Conservation (phyloP, 2,113 vertebrate genomes). For the Paedocypris sp. region DNA sequence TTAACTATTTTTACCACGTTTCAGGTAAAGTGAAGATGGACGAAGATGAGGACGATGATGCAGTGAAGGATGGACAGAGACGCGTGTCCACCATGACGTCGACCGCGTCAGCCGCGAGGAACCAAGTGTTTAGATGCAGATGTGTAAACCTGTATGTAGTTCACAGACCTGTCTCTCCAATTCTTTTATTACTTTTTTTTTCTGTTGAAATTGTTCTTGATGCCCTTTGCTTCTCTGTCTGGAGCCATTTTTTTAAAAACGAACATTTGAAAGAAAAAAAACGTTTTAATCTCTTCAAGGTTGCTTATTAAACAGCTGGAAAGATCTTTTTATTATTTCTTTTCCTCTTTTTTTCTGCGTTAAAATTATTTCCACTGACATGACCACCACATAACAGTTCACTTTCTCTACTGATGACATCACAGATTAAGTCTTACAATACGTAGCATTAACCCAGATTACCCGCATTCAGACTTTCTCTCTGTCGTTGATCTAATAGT, state of each 20-base stretch:
- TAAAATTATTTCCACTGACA: no score
- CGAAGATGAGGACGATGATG: slow-evolving; percentile 2
- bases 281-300: slow-evolving; percentile 59
- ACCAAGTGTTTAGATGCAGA: slow-evolving; percentile 18
- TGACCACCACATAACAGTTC: no score
- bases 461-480: no score
- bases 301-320: slow-evolving; percentile 66
- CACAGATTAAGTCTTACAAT: no score
- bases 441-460: no score
- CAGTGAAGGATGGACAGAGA: slow-evolving; percentile 28
- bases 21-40: slow-evolving; percentile 80
- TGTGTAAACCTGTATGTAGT: slow-evolving; percentile 51
- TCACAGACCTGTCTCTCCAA: slow-evolving; percentile 31
- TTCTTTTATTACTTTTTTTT: slow-evolving; percentile 46
- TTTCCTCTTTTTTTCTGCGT: slow-evolving; percentile 20
- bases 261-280: slow-evolving; percentile 44
- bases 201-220: slow-evolving; percentile 40
- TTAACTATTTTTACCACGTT: slow-evolving; percentile 19
- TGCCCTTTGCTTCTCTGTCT: slow-evolving; percentile 25
- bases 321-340: slow-evolving; percentile 66
- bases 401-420: no score
- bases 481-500: no score
- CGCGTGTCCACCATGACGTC: slow-evolving; percentile 63
- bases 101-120: slow-evolving; percentile 44
- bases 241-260: slow-evolving; percentile 60